A percentile compares a stretch with the other conserved stretches of the same genome.
Conservation (phyloP, 2,113 vertebrate species). For the Peromyscus californicus region DNA sequence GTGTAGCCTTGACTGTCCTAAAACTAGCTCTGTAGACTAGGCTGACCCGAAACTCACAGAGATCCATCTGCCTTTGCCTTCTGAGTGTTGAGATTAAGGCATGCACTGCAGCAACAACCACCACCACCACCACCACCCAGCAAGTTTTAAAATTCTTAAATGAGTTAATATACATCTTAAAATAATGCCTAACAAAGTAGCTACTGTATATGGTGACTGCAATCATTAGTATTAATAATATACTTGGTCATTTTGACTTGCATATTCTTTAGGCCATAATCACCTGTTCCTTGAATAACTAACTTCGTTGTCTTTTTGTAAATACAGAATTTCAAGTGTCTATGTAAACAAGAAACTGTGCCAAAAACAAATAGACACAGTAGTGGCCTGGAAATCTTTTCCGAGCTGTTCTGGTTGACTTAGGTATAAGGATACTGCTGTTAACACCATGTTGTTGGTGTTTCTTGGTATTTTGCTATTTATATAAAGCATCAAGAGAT, state of each 20-base stretch:
- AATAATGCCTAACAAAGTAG: not conserved
- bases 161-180: constrained; percentile 46
- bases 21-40: not conserved
- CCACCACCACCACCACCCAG: accelerated
- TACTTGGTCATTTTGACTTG: constrained; percentile 24
- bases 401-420: not conserved
- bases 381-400: not conserved
- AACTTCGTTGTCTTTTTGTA: not conserved
- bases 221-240: constrained; percentile 29
- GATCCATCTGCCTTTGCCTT: not conserved
- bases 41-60: not conserved
- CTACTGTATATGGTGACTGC: not conserved
- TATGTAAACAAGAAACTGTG: constrained; percentile 33
- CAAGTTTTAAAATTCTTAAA: constrained; percentile 7
- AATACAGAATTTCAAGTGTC: not conserved
- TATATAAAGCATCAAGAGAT: not conserved
- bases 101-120: not conserved
- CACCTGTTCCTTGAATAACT: not conserved
- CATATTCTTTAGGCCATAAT: not conserved
- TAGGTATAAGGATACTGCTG: not conserved
- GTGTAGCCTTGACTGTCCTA: not conserved
- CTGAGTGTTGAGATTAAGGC: not conserved
- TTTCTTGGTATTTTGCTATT: constrained; percentile 37
- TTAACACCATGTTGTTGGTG: not conserved
- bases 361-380: constrained; percentile 2